phyloP scores from a whole-genome alignment of 2,113 vertebrate species.

The Chaetura pelagica region DNA sequence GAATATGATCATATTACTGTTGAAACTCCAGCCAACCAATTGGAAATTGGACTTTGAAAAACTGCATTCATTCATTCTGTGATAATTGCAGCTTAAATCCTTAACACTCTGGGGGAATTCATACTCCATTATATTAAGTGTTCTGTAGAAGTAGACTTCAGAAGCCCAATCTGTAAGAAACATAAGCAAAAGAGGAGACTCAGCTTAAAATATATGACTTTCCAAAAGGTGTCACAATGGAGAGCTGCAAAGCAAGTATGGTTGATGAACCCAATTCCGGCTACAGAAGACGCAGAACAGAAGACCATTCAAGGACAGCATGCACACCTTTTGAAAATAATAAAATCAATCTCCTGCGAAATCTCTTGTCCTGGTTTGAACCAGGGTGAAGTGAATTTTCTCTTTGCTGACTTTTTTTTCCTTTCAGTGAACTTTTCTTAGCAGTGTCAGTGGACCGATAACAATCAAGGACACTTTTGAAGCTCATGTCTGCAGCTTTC shows the following conservation, averaged over 20 bases:
- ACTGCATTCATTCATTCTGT: background rate
- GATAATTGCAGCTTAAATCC: slow-evolving; percentile 39
- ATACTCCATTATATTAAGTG: slow-evolving; percentile 51
- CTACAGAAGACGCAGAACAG: background rate
- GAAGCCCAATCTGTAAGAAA: background rate
- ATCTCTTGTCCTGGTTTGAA: background rate
- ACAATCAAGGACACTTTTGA: too few relatives aligned
- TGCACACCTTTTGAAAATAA: background rate
- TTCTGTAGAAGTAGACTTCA: background rate
- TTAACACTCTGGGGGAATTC: slow-evolving; percentile 26
- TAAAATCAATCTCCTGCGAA: background rate
- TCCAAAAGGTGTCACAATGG: background rate
- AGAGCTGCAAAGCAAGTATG: background rate
- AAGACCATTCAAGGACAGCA: accelerated
- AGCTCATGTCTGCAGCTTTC: too few relatives aligned
- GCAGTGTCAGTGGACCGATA: too few relatives aligned
- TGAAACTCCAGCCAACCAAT: background rate
- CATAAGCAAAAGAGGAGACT: background rate
- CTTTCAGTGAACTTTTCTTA: too few relatives aligned
- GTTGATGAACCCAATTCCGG: background rate
- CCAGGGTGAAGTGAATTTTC: too few relatives aligned
- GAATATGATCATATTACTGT: slow-evolving; percentile 16
- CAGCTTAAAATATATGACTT: background rate
- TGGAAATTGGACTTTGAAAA: slow-evolving; percentile 53
- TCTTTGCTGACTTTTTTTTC: too few relatives aligned